These are phyloP conservation scores for Aythya baeri DNA, from an alignment of 2,113 vertebrate genomes.

Conservation along the genomic window DNA sequence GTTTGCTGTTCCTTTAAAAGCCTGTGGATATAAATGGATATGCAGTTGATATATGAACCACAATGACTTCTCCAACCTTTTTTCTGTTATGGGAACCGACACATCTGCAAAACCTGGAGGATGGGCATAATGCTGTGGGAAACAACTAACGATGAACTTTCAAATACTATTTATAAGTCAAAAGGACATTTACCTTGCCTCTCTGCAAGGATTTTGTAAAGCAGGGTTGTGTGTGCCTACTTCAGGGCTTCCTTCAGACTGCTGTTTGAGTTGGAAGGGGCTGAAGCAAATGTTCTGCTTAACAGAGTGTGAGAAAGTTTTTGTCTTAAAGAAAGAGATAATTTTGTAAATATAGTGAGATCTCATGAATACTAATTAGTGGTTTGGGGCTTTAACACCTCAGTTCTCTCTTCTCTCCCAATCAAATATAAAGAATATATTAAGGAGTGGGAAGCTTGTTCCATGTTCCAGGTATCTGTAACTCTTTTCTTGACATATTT, in stretches of 20 bases:
- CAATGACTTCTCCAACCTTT: neutral
- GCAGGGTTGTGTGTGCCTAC: neutral
- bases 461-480: neutral
- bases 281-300: neutral
- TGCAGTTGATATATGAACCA: neutral
- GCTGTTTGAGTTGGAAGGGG: neutral
- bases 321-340: neutral
- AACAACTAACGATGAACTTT: neutral
- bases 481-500: neutral
- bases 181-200: neutral
- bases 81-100: accelerated
- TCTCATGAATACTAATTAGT: neutral
- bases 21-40: neutral
- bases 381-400: neutral
- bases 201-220: neutral
- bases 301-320: neutral
- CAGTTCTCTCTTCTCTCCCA: neutral
- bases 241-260: neutral
- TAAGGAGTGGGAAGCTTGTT: neutral
- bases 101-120: neutral
- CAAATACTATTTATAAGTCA: neutral
- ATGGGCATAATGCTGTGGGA: neutral
- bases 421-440: neutral
- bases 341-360: neutral
- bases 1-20: neutral